These are phyloP conservation scores for Luffia ferchaultella DNA, from an alignment of 2,888 invertebrate species.

Conservation along the genomic window DNA sequence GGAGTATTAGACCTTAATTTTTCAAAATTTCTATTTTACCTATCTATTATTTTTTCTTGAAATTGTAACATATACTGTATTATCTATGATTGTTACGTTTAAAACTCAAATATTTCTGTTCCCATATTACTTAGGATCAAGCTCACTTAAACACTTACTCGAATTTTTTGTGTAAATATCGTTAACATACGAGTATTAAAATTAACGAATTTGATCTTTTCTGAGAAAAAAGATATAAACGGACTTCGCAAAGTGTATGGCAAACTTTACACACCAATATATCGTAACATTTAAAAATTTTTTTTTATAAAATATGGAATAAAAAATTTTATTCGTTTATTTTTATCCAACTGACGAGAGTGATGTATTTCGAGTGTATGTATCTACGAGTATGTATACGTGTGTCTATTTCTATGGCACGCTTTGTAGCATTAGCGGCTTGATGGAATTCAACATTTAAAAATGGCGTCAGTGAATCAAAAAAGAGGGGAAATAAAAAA, in stretches of 20 bases:
- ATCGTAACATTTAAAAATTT: not conserved
- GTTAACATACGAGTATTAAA: not conserved
- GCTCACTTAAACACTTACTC: not conserved
- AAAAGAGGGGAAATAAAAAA: not conserved
- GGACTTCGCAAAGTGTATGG: not conserved
- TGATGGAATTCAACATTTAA: not conserved
- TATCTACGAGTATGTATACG: too few relatives aligned
- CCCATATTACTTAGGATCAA: not conserved
- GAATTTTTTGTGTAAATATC: not conserved
- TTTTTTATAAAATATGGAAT: not conserved
- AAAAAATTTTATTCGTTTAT: not conserved
- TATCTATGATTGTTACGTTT: not conserved
- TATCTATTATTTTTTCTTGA: not conserved
- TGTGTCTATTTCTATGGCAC: too few relatives aligned
- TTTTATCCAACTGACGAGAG: not conserved
- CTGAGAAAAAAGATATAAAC: not conserved
- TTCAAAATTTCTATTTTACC: not conserved
- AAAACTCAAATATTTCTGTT: not conserved
- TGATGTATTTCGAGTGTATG: too few relatives aligned
- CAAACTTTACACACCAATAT: not conserved
- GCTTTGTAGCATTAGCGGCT: too few relatives aligned
- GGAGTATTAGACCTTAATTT: not conserved
- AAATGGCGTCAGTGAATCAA: not conserved
- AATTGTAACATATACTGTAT: not conserved
- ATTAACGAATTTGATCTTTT: not conserved